A percentile compares a stretch with the other conserved stretches of the same genome.
Evolutionary conservation across 2,888 invertebrate species (phyloP).

Genomic region (Cactoblastis cactorum): DNA sequence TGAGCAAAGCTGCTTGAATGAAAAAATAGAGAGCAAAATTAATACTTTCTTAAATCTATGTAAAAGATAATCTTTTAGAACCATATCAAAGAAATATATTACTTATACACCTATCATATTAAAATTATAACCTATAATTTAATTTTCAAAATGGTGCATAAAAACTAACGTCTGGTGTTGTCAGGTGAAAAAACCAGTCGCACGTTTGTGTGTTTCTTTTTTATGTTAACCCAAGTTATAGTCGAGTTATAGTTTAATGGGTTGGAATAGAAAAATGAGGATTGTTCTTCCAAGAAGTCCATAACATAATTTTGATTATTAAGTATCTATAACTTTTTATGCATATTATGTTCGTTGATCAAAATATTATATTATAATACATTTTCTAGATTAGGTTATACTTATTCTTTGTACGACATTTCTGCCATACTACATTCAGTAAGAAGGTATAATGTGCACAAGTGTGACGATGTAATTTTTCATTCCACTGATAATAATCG

Average conservation of each 20-base stretch:
- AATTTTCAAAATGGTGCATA: constrained; percentile 70
- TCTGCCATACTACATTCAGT: no score
- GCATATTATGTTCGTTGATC: no score
- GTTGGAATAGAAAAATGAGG: constrained; percentile 58
- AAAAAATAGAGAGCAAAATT: constrained; percentile 17
- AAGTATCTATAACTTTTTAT: constrained; percentile 28
- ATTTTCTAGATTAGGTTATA: no score
- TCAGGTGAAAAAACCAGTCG: constrained; percentile 69
- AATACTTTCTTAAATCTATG: constrained; percentile 28
- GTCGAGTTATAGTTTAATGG: constrained; percentile 56
- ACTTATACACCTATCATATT: constrained; percentile 76
- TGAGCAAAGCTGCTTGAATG: no score
- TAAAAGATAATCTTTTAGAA: constrained; percentile 55
- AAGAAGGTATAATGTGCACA: no score
- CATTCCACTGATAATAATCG: no score
- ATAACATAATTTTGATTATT: constrained; percentile 49
- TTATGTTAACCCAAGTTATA: constrained; percentile 51
- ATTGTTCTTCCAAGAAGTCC: constrained; percentile 60
- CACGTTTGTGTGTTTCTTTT: constrained; percentile 64
- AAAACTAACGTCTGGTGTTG: constrained; percentile 67
- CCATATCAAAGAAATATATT: constrained; percentile 62
- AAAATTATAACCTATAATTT: constrained; percentile 78
- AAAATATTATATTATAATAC: no score
- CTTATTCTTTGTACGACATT: no score
- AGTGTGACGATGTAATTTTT: no score